phyloP scores from a whole-genome alignment of 2,888 invertebrate species.

The Rhagonycha lutea region DNA sequence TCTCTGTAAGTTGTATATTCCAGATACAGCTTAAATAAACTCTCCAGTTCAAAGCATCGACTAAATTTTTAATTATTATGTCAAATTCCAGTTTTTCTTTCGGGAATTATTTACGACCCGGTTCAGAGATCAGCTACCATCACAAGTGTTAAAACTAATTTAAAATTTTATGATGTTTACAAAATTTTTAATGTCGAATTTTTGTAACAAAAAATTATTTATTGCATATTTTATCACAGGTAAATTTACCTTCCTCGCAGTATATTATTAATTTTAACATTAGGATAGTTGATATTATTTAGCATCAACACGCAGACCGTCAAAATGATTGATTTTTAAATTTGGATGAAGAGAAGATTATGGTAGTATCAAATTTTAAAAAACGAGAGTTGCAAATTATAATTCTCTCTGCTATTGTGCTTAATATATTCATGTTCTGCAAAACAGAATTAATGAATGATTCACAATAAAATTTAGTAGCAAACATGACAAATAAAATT shows the following conservation, averaged over 20 bases:
- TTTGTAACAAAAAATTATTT: slow-evolving; percentile 6
- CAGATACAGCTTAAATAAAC: background rate
- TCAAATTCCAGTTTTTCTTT: slow-evolving; percentile 24
- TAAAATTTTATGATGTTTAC: slow-evolving; percentile 29
- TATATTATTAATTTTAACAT: background rate
- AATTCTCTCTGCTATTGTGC: no score
- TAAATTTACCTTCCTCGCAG: background rate
- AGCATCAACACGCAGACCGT: no score
- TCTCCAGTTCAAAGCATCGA: background rate
- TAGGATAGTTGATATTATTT: background rate
- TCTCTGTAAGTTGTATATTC: background rate
- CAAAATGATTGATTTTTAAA: no score
- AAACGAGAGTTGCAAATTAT: no score
- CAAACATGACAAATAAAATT: slow-evolving; percentile 18
- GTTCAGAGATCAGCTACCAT: slow-evolving; percentile 24
- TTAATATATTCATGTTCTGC: background rate
- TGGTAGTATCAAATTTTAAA: no score
- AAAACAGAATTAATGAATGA: slow-evolving; percentile 11
- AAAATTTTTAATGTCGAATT: slow-evolving; percentile 19
- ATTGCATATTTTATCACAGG: background rate
- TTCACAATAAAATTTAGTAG: slow-evolving; percentile 15
- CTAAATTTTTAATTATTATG: slow-evolving; percentile 11
- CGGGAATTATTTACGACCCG: slow-evolving; percentile 32
- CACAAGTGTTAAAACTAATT: slow-evolving; percentile 26
- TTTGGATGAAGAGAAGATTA: no score